phyloP scores from a whole-genome alignment of 1,140 invertebrate species.

The Sinonovacula constricta region DNA sequence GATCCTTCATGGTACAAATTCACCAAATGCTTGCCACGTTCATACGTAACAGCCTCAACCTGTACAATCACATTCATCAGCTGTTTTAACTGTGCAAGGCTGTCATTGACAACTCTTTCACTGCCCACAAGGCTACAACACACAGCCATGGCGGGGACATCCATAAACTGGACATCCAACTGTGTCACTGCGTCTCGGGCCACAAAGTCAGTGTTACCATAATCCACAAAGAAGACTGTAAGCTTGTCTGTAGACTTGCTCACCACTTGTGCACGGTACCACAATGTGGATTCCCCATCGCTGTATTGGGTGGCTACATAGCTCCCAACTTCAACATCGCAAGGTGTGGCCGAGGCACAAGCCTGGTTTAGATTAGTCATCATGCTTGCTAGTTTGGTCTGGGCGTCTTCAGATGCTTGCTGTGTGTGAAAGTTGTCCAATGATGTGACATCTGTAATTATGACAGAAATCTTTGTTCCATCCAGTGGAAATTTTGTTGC shows the following conservation, averaged over 20 bases:
- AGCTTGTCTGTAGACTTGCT: conserved; percentile 1
- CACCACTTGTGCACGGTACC: conserved; percentile 42
- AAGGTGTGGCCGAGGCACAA: neutral
- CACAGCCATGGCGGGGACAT: conserved; percentile 49
- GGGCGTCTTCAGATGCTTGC: neutral
- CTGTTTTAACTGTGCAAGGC: conserved; percentile 1
- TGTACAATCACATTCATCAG: conserved; percentile 6
- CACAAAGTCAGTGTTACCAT: conserved; percentile 47
- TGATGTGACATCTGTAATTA: conserved; percentile 8
- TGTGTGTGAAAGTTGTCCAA: conserved; percentile 27
- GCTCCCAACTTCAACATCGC: conserved; percentile 9
- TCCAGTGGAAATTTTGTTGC: conserved; percentile 15
- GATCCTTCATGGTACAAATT: conserved; percentile 11
- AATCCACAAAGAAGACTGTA: conserved; percentile 44
- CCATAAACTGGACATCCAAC: conserved; percentile 40
- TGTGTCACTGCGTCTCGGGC: conserved; percentile 6
- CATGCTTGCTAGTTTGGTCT: conserved; percentile 25
- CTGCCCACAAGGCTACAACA: conserved; percentile 42
- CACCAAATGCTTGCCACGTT: conserved; percentile 2
- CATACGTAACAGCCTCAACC: conserved; percentile 10
- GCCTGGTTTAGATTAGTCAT: conserved; percentile 7
- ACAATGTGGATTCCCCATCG: conserved; percentile 10
- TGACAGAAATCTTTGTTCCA: conserved; percentile 8
- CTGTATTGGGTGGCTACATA: conserved; percentile 28
- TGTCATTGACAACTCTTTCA: neutral